Conservation (phyloP, 2,888 invertebrate species). For the Gortyna flavago region DNA sequence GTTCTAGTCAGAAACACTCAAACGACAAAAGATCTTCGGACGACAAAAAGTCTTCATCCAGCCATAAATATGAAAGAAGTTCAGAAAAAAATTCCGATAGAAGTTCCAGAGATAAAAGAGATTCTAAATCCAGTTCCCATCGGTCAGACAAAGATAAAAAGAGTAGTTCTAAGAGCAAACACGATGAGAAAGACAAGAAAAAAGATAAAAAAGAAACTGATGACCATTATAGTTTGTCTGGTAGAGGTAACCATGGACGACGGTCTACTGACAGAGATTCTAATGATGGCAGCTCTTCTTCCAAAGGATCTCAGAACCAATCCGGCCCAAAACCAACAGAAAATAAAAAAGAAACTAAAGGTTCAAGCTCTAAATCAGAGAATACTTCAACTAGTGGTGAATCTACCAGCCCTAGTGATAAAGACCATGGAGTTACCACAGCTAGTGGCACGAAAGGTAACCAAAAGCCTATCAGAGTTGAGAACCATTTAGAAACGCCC, state of each 20-base stretch:
- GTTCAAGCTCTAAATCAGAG: conserved; percentile 84
- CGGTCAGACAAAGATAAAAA: conserved; percentile 87
- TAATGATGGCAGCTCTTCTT: conserved; percentile 92
- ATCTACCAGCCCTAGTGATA: conserved; percentile 88
- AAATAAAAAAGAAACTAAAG: conserved; percentile 83
- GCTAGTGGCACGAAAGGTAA: conserved; percentile 69
- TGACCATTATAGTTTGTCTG: conserved; percentile 93
- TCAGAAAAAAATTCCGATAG: conserved; percentile 75
- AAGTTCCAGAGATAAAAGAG: conserved; percentile 75
- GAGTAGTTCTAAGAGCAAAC: conserved; percentile 82
- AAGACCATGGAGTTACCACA: conserved; percentile 76
- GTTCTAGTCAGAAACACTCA: conserved; percentile 79
- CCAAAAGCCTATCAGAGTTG: conserved; percentile 82
- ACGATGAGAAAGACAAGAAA: conserved; percentile 86
- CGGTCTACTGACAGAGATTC: conserved; percentile 95
- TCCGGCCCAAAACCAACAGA: conserved; percentile 80
- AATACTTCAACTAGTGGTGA: conserved; percentile 86
- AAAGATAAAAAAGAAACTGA: conserved; percentile 90
- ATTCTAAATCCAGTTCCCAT: conserved; percentile 81
- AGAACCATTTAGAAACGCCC: conserved; percentile 83
- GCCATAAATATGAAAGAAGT: conserved; percentile 75
- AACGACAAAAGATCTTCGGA: conserved; percentile 79
- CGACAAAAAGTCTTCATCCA: conserved; percentile 81
- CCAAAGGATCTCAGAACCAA: conserved; percentile 84
- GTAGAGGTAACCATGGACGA: conserved; percentile 91